phyloP scores from a whole-genome alignment of 2,113 vertebrate genomes.

The Amia ocellicauda region DNA sequence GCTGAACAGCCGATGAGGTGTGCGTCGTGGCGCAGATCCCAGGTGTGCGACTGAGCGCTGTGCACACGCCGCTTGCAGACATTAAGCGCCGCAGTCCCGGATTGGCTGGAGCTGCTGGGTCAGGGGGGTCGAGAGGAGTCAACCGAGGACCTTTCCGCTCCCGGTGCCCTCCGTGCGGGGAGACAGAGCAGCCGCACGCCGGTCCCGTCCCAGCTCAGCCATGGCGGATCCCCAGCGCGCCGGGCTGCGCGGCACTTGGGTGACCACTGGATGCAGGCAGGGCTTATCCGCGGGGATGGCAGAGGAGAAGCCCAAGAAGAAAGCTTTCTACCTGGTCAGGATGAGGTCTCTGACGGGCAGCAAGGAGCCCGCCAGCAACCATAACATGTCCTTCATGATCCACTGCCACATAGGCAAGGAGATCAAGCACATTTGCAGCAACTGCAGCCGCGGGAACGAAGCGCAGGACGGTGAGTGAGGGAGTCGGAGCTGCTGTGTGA shows the following conservation, averaged over 20 bases:
- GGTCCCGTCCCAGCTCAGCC: slow-evolving; percentile 45
- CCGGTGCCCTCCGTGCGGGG: slow-evolving; percentile 43
- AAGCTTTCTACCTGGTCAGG: slow-evolving; percentile 84
- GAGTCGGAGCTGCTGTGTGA: slow-evolving; percentile 16
- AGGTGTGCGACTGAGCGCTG: slow-evolving; percentile 17
- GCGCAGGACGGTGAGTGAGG: slow-evolving; percentile 87
- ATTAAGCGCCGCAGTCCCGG: background rate
- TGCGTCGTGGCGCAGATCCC: slow-evolving; percentile 30
- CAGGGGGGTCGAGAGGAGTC: slow-evolving; percentile 56
- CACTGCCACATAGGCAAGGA: slow-evolving; percentile 97
- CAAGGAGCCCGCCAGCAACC: slow-evolving; percentile 74
- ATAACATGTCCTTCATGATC: slow-evolving; percentile 90
- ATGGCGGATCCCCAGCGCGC: slow-evolving; percentile 73
- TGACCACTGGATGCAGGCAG: slow-evolving; percentile 62
- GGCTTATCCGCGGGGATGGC: slow-evolving; percentile 62
- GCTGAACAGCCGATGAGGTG: background rate
- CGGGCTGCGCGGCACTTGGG: slow-evolving; percentile 67
- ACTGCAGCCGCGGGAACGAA: slow-evolving; percentile 92
- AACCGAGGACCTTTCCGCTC: slow-evolving; percentile 40
- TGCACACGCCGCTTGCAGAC: slow-evolving; percentile 10
- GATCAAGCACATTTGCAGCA: slow-evolving; percentile 98
- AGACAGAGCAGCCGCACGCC: slow-evolving; percentile 36
- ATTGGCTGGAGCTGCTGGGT: slow-evolving; percentile 48
- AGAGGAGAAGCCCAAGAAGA: slow-evolving; percentile 77
- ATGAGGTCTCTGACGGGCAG: slow-evolving; percentile 78